Conservation (phyloP, 92 coral and sea anemone genomes). For the Pocillopora grandis region DNA sequence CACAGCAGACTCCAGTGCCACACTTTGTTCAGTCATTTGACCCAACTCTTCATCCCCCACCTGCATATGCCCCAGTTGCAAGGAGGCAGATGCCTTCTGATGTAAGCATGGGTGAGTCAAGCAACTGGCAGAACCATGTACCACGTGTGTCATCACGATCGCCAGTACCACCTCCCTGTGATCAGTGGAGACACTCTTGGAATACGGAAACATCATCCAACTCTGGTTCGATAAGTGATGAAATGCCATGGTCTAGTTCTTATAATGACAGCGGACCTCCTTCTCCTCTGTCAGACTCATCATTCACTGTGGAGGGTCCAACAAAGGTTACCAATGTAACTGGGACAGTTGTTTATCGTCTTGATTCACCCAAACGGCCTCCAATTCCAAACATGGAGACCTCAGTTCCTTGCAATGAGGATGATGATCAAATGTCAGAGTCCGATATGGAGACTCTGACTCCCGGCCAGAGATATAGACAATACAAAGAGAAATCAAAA, state of each 20-base stretch:
- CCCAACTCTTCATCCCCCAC: slow-evolving; percentile 63
- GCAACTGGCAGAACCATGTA: slow-evolving; percentile 36
- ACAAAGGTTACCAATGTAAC: slow-evolving; percentile 67
- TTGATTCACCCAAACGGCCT: slow-evolving; percentile 46
- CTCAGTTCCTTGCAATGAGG: slow-evolving; percentile 50
- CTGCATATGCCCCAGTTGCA: slow-evolving; percentile 79
- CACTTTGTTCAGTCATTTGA: slow-evolving; percentile 74
- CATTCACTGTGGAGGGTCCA: slow-evolving; percentile 63
- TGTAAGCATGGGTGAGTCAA: slow-evolving; percentile 47
- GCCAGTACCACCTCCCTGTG: slow-evolving; percentile 58
- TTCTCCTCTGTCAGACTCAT: slow-evolving; percentile 78
- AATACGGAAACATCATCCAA: slow-evolving; percentile 88
- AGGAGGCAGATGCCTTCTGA: slow-evolving; percentile 64
- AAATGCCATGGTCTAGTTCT: slow-evolving; percentile 76
- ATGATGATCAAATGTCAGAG: slow-evolving; percentile 71
- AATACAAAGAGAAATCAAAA: slow-evolving; percentile 46
- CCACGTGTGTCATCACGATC: slow-evolving; percentile 53
- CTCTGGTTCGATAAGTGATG: slow-evolving; percentile 86
- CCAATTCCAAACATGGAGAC: slow-evolving; percentile 46
- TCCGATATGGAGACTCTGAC: slow-evolving; percentile 54
- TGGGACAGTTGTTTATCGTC: slow-evolving; percentile 80
- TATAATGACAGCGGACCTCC: slow-evolving; percentile 82
- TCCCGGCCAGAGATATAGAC: slow-evolving; percentile 37
- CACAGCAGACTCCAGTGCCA: slow-evolving; percentile 54
- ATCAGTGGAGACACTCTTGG: slow-evolving; percentile 82